Evolutionary conservation across 2,888 invertebrate species (phyloP).

Genomic region (Disparrhopalites patrizii): DNA sequence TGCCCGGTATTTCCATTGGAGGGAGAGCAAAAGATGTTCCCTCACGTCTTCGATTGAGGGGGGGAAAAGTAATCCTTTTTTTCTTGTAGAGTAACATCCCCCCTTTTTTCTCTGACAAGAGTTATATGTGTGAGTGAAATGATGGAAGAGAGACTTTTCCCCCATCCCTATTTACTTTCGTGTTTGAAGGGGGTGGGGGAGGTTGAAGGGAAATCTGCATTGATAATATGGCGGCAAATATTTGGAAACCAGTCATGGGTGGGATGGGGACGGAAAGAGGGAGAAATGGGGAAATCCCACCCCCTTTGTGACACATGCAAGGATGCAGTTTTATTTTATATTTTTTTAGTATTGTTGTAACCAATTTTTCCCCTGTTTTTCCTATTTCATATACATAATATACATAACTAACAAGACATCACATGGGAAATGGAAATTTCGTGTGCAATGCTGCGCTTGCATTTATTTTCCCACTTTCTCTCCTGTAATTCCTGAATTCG

Average conservation of each 20-base stretch:
- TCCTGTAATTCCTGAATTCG: no score
- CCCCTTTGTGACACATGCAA: not conserved
- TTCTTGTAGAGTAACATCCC: not conserved
- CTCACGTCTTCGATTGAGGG: not conserved
- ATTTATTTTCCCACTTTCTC: no score
- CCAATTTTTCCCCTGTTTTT: no score
- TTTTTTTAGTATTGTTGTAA: no score
- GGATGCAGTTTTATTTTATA: no score
- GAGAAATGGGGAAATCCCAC: not conserved
- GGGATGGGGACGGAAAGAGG: not conserved
- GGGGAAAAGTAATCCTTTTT: not conserved
- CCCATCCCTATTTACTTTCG: not conserved
- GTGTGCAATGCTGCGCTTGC: no score
- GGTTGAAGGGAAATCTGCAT: conserved; percentile 18
- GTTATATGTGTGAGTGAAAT: not conserved
- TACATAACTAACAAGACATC: no score
- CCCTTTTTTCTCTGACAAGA: not conserved
- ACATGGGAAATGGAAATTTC: no score
- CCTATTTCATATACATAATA: no score
- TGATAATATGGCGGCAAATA: conserved; percentile 24
- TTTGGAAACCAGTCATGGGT: conserved; percentile 21
- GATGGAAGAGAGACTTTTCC: not conserved
- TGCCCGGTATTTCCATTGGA: no score
- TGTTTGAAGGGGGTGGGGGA: not conserved
- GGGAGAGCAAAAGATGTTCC: no score